Evolutionary conservation across 2,113 vertebrate genomes (phyloP).

Genomic region (Gasterosteus nipponicus): DNA sequence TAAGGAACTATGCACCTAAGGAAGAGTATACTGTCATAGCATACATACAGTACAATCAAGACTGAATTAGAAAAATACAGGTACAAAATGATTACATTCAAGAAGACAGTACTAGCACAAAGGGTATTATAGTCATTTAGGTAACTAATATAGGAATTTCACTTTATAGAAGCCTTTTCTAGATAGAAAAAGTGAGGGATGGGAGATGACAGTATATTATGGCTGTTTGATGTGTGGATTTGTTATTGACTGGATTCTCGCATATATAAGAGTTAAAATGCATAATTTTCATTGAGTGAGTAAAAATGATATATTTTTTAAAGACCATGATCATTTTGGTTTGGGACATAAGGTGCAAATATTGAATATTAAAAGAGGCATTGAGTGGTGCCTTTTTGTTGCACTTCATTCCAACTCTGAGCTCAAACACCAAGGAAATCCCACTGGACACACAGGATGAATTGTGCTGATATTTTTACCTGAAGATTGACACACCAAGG

Average conservation of each 20-base stretch:
- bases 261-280: conserved; percentile 66
- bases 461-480: conserved; percentile 93
- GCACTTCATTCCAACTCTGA: conserved; percentile 74
- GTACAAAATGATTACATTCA: conserved; percentile 89
- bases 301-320: conserved; percentile 64
- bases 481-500: conserved; percentile 89
- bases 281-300: conserved; percentile 66
- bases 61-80: conserved; percentile 88
- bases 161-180: conserved; percentile 83
- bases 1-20: conserved; percentile 74
- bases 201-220: conserved; percentile 67
- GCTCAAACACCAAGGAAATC: conserved; percentile 66
- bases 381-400: conserved; percentile 74
- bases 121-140: conserved; percentile 80
- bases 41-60: conserved; percentile 83
- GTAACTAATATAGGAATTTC: conserved; percentile 82
- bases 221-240: conserved; percentile 71
- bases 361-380: conserved; percentile 80
- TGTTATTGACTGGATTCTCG: conserved; percentile 67
- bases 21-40: conserved; percentile 77
- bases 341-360: conserved; percentile 84
- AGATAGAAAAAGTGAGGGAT: conserved; percentile 78
- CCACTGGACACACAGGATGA: conserved; percentile 81
- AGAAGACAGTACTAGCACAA: conserved; percentile 87
- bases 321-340: conserved; percentile 79